These are phyloP conservation scores for Aspidoscelis tigris DNA, from an alignment of 2,113 vertebrate genomes.

Conservation along the genomic window DNA sequence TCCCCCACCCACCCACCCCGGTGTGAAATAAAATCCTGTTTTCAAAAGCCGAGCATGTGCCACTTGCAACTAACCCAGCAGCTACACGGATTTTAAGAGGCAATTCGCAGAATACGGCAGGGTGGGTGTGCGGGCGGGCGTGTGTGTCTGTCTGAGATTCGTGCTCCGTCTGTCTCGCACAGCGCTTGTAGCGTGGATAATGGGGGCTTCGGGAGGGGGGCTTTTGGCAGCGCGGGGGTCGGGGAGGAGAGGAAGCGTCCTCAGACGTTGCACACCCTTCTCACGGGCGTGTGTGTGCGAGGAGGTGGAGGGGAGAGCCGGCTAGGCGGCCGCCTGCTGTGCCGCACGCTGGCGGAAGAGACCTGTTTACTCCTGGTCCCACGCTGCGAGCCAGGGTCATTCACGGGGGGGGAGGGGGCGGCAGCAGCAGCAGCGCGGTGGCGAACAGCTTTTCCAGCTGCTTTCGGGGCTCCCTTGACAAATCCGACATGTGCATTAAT, in stretches of 20 bases:
- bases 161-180: background rate
- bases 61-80: slow-evolving; percentile 53
- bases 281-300: background rate
- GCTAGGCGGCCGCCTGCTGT: slow-evolving; percentile 30
- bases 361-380: slow-evolving; percentile 59
- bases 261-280: slow-evolving; percentile 46
- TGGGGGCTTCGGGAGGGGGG: slow-evolving; percentile 32
- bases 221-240: background rate
- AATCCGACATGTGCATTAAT: slow-evolving; percentile 2
- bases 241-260: slow-evolving; percentile 40
- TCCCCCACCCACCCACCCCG: slow-evolving; percentile 16
- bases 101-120: slow-evolving; percentile 43
- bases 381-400: slow-evolving; percentile 22
- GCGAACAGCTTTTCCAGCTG: slow-evolving; percentile 34
- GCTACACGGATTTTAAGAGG: slow-evolving; percentile 39
- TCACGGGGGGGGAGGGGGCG: background rate
- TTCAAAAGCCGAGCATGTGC: slow-evolving; percentile 53
- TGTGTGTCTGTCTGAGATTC: background rate
- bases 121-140: background rate
- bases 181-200: slow-evolving; percentile 23
- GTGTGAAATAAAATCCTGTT: background rate
- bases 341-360: slow-evolving; percentile 46
- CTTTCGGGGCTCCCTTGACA: slow-evolving; percentile 22
- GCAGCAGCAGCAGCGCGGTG: background rate
- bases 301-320: slow-evolving; percentile 29